Evolutionary conservation across 2,113 vertebrate genomes (phyloP).

Genomic region (Corythornis madagascariensis): DNA sequence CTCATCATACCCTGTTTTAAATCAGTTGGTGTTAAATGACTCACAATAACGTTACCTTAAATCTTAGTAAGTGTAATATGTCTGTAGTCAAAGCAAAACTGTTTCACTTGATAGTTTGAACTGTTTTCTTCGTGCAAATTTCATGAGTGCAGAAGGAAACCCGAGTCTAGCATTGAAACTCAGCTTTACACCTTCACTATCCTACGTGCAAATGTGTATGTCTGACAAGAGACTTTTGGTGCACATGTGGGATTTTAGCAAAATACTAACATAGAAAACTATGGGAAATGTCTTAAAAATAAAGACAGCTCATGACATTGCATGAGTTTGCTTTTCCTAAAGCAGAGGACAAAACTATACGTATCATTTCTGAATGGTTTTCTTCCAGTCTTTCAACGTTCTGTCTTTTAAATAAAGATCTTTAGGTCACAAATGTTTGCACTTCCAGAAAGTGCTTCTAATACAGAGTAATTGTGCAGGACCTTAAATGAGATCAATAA

Average conservation of each 20-base stretch:
- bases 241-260: neutral
- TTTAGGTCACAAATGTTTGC: neutral
- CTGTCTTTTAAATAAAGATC: neutral
- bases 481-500: neutral
- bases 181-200: neutral
- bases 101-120: neutral
- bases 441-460: neutral
- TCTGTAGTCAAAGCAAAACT: neutral
- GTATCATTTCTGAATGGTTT: neutral
- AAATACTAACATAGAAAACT: neutral
- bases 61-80: neutral
- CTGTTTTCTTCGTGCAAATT: neutral
- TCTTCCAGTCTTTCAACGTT: neutral
- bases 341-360: neutral
- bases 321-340: neutral
- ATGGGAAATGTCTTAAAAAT: neutral
- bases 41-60: neutral
- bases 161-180: neutral
- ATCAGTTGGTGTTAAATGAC: neutral
- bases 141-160: neutral
- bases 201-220: neutral
- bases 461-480: neutral
- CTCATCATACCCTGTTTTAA: neutral
- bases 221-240: neutral
- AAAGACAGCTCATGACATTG: neutral